Evolutionary conservation across 2,888 invertebrate genomes (phyloP).

Genomic region (Drosophila meridiana): DNA sequence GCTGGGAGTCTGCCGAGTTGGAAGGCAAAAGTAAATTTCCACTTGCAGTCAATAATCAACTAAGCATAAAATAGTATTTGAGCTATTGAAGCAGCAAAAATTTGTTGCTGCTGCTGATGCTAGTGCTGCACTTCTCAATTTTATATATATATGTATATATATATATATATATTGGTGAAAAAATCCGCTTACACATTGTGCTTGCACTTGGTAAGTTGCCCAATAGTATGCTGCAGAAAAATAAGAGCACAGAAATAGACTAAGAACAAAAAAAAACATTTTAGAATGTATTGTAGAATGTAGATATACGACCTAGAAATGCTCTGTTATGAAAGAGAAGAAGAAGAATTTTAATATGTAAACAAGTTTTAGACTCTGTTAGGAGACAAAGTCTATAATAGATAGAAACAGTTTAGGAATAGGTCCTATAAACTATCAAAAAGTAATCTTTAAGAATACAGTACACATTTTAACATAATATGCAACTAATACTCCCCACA

Average conservation of each 20-base stretch:
- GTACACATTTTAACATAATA: neutral
- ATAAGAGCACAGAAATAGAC: conserved; percentile 15
- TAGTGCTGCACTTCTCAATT: conserved; percentile 20
- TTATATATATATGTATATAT: conserved; percentile 6
- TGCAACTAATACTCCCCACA: neutral
- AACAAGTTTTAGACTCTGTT: too few relatives aligned
- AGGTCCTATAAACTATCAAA: neutral
- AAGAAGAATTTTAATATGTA: too few relatives aligned
- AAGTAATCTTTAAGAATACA: neutral
- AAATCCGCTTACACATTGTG: conserved; percentile 67
- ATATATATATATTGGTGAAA: conserved; percentile 22
- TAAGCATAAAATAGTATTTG: conserved; percentile 80
- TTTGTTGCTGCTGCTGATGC: conserved; percentile 55
- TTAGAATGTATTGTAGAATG: neutral
- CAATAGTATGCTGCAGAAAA: conserved; percentile 29
- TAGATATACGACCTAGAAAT: neutral
- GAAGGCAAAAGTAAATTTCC: conserved; percentile 62
- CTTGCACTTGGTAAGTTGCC: conserved; percentile 52
- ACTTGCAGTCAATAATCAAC: conserved; percentile 80
- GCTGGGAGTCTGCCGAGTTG: conserved; percentile 19
- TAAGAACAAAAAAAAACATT: conserved; percentile 24
- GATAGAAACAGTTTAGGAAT: too few relatives aligned
- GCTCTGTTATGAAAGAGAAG: neutral
- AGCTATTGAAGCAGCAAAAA: conserved; percentile 77
- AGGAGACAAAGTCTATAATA: too few relatives aligned